These are phyloP conservation scores for Dolichotis patagonum DNA, from an alignment of 2,113 vertebrate genomes.

Conservation along the genomic window DNA sequence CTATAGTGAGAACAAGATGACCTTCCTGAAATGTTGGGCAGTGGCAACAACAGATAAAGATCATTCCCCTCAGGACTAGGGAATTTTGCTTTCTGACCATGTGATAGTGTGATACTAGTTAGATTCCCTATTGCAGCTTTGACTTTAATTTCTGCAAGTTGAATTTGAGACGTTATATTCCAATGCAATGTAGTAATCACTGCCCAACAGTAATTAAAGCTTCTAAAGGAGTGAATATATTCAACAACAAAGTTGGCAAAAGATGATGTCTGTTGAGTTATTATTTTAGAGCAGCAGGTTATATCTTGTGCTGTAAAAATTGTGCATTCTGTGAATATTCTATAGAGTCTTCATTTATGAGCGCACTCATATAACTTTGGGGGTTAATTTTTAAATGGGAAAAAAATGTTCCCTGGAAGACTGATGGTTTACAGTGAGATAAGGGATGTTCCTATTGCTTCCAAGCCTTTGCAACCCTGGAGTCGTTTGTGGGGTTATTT, in stretches of 20 bases:
- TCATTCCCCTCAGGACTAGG: background rate
- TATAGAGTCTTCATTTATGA: background rate
- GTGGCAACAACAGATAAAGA: background rate
- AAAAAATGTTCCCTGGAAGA: background rate
- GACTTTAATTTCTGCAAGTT: conserved; percentile 49
- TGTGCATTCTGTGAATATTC: background rate
- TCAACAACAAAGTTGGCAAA: conserved; percentile 53
- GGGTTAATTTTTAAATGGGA: background rate
- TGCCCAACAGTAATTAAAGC: conserved; percentile 47
- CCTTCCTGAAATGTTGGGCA: background rate
- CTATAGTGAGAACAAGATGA: background rate
- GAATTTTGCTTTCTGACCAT: background rate
- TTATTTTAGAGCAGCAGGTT: conserved; percentile 32
- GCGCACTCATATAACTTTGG: background rate
- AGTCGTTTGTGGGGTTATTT: background rate
- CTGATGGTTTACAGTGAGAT: background rate
- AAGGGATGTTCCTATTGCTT: background rate
- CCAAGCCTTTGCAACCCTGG: background rate
- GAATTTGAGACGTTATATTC: conserved; percentile 60
- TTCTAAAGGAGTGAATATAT: conserved; percentile 41
- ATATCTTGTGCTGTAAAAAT: background rate
- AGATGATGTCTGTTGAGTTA: conserved; percentile 22
- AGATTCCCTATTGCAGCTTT: background rate
- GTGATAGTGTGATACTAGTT: background rate
- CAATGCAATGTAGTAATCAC: conserved; percentile 52